A percentile compares a stretch with the other conserved stretches of the same genome.
phyloP scores from a whole-genome alignment of 2,113 vertebrate species.

The Lasiurus borealis region DNA sequence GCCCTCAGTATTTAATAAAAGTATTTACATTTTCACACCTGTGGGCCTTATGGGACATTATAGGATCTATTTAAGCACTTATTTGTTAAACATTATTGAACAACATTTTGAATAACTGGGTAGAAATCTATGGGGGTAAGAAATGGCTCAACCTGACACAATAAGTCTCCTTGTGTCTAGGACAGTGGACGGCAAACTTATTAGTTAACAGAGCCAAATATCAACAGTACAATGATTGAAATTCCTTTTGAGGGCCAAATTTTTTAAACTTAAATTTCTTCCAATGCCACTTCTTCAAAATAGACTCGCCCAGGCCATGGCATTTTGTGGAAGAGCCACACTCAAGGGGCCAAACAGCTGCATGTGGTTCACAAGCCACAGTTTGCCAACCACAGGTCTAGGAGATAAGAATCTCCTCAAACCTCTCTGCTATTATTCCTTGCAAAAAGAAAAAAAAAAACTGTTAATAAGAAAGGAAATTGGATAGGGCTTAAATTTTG shows the following conservation, averaged over 20 bases:
- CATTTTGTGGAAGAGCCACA: no score
- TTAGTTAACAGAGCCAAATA: no score
- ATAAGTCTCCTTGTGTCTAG: background rate
- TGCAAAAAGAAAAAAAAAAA: background rate
- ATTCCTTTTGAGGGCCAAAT: no score
- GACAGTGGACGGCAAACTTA: no score
- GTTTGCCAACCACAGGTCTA: background rate
- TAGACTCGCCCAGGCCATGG: no score
- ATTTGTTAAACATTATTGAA: background rate
- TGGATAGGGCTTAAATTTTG: background rate
- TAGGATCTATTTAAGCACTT: background rate
- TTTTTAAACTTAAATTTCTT: no score
- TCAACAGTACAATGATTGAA: no score
- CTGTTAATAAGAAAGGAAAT: constrained; percentile 7
- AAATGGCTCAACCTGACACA: background rate
- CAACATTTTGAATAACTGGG: background rate
- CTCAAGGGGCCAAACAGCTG: no score
- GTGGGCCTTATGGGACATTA: background rate
- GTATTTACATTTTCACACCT: background rate
- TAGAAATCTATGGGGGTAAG: background rate
- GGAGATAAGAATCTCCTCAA: background rate
- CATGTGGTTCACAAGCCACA: no score
- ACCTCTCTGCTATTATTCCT: background rate
- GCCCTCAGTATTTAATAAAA: background rate
- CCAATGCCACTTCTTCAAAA: no score